A percentile compares a stretch with the other conserved stretches of the same genome.
phyloP scores from a whole-genome alignment of 2,113 vertebrate genomes.

The Corythornis madagascariensis region DNA sequence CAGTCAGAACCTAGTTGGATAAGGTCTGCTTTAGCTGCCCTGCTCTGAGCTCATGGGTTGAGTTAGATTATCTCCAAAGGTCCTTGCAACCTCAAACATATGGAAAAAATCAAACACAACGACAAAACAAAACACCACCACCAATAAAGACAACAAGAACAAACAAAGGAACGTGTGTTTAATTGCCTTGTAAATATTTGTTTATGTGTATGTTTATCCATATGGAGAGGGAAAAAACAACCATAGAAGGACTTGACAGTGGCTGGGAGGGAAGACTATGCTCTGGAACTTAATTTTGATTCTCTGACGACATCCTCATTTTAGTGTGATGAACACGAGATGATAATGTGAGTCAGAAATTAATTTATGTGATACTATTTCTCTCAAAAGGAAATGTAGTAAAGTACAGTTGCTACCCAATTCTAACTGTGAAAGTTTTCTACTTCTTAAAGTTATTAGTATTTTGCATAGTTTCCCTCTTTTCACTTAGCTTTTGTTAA shows the following conservation, averaged over 20 bases:
- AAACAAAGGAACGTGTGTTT: too few relatives aligned
- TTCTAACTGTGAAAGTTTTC: neutral
- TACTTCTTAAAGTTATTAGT: neutral
- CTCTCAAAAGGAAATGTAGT: neutral
- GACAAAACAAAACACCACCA: too few relatives aligned
- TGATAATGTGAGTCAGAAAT: neutral
- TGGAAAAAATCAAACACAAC: neutral
- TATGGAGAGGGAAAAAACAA: neutral
- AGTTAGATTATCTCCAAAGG: neutral
- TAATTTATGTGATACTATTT: neutral
- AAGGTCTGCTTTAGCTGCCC: neutral
- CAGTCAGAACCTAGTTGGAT: neutral
- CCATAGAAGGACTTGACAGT: neutral
- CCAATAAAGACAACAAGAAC: too few relatives aligned
- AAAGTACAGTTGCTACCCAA: neutral
- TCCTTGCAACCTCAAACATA: neutral
- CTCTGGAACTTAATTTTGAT: neutral
- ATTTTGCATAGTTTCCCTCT: neutral
- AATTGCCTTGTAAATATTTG: neutral
- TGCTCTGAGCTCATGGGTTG: neutral
- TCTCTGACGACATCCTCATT: neutral
- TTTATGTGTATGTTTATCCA: neutral
- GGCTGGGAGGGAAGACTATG: neutral
- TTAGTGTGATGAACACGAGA: neutral
- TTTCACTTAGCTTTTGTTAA: neutral